Percentiles rank a stretch among this genome's conserved stretches.
Evolutionary conservation across 2,888 invertebrate species (phyloP).

Genomic region (Leptopterna dolabrata): DNA sequence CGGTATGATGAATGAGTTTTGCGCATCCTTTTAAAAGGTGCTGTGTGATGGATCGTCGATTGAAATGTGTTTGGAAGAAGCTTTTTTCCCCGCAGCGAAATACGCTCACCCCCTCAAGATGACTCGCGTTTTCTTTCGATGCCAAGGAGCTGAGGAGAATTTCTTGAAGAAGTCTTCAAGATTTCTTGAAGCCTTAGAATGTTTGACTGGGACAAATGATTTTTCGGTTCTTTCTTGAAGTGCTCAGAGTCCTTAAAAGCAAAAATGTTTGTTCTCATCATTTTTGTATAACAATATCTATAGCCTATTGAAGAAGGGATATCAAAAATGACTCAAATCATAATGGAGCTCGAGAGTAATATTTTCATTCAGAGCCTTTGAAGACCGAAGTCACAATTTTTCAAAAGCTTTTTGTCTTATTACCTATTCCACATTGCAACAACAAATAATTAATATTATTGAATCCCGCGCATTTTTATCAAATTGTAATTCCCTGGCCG

Average conservation of each 20-base stretch:
- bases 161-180: neutral
- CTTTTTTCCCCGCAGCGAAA: constrained; percentile 4
- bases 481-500: too few relatives aligned
- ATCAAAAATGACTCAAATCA: too few relatives aligned
- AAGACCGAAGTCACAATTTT: too few relatives aligned
- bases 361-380: neutral
- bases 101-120: constrained; percentile 10
- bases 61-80: constrained; percentile 29
- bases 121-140: constrained; percentile 18
- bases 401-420: too few relatives aligned
- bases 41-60: constrained; percentile 40
- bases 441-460: too few relatives aligned
- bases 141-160: constrained; percentile 1
- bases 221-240: neutral
- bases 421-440: too few relatives aligned
- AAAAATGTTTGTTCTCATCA: neutral
- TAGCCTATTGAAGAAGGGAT: neutral
- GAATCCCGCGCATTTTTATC: too few relatives aligned
- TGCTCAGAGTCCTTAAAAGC: neutral
- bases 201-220: constrained; percentile 12
- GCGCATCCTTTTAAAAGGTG: neutral
- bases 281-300: neutral
- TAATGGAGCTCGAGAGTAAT: neutral
- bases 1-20: constrained; percentile 49
- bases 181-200: neutral